phyloP scores from a whole-genome alignment of 64 coral and sea anemone genomes.

The Porites lutea region DNA sequence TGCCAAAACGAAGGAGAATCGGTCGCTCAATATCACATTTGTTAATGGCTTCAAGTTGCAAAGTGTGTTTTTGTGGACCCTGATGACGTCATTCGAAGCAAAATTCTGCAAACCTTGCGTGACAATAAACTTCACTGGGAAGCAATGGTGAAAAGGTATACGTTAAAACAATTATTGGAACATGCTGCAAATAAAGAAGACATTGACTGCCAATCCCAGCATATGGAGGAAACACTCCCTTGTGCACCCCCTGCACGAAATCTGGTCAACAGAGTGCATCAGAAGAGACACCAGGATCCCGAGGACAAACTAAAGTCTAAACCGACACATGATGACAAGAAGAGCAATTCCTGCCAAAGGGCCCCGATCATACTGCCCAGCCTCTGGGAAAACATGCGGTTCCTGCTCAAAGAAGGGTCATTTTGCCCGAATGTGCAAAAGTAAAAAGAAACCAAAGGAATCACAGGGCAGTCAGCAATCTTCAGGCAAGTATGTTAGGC shows the following conservation, averaged over 20 bases:
- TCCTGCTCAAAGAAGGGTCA: neutral
- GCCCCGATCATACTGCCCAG: neutral
- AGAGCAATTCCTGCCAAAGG: no score
- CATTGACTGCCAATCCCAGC: no score
- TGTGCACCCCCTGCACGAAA: neutral
- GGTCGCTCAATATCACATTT: conserved; percentile 33
- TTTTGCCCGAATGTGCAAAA: neutral
- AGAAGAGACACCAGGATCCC: neutral
- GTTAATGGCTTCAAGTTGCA: neutral
- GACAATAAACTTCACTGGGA: conserved; percentile 17
- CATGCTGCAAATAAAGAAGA: no score
- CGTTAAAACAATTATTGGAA: no score
- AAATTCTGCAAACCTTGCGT: conserved; percentile 14
- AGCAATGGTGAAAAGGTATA: neutral
- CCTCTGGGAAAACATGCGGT: neutral
- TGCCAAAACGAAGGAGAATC: conserved; percentile 21
- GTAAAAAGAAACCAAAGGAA: neutral
- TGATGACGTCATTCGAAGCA: neutral
- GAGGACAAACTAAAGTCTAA: neutral
- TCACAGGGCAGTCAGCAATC: neutral
- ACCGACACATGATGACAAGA: neutral
- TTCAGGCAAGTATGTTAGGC: neutral
- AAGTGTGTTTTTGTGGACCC: no score
- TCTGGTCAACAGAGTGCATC: neutral
- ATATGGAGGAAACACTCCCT: neutral